These are phyloP conservation scores for Oreochromis niloticus DNA, from an alignment of 2,113 vertebrate species.

Conservation along the genomic window DNA sequence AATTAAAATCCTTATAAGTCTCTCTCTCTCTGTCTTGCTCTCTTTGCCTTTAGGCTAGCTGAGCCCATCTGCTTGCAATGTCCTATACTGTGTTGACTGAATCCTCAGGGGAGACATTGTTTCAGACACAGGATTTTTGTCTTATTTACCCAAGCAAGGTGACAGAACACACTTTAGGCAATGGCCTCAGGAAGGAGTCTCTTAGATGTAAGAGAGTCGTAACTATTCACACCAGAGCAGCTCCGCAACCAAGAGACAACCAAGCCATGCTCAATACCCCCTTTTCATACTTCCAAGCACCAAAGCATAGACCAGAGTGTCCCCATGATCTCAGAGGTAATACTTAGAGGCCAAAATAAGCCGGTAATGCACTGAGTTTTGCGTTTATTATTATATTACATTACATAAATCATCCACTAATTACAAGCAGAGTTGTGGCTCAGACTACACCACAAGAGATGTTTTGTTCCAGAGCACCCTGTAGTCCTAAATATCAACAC, in stretches of 20 bases:
- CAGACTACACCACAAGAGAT: neutral
- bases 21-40: neutral
- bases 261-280: neutral
- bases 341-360: neutral
- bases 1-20: neutral
- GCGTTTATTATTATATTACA: neutral
- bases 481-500: constrained; percentile 11
- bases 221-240: neutral
- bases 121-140: neutral
- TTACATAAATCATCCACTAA: neutral
- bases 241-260: neutral
- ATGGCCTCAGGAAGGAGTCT: neutral
- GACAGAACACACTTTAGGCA: neutral
- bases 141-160: neutral
- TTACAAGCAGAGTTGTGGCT: neutral
- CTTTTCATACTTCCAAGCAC: neutral
- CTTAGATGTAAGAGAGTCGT: neutral
- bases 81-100: neutral
- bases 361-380: neutral
- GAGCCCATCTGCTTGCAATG: neutral
- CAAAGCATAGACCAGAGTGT: neutral
- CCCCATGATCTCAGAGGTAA: neutral
- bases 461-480: neutral
- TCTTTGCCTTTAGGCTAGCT: neutral
- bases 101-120: neutral